Conservation (phyloP, 2,888 invertebrate genomes). For the Panopea generosa region DNA sequence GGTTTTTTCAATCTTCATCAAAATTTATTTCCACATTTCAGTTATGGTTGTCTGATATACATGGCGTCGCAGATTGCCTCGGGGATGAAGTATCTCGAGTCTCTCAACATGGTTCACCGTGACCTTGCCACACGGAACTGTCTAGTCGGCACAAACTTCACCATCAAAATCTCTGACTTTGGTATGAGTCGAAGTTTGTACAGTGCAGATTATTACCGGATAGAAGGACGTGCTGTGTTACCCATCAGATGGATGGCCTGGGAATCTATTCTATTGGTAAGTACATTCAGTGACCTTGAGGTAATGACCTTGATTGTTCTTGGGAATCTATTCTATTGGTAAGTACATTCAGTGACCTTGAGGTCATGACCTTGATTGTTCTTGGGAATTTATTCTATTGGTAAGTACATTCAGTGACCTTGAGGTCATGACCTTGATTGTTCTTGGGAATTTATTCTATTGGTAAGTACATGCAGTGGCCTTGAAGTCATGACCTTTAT, state of each 20-base stretch:
- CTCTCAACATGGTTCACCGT: constrained; percentile 95
- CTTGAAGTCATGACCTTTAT: too few species aligned
- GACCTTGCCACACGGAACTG: constrained; percentile 95
- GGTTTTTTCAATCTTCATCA: too few species aligned
- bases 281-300: constrained; percentile 18
- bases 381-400: constrained; percentile 92
- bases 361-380: too few species aligned
- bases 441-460: background rate
- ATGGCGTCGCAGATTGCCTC: constrained; percentile 94
- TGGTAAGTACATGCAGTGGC: constrained; percentile 58
- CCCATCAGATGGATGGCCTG: constrained; percentile 96
- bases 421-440: too few species aligned
- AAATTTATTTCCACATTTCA: constrained; percentile 87
- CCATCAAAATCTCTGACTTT: constrained; percentile 86
- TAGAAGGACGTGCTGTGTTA: constrained; percentile 91
- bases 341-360: constrained; percentile 36
- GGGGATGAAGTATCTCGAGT: constrained; percentile 95
- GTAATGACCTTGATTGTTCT: constrained; percentile 78
- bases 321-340: constrained; percentile 92
- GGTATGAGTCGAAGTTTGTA: constrained; percentile 84
- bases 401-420: too few species aligned
- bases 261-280: constrained; percentile 90
- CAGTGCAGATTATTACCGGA: constrained; percentile 92
- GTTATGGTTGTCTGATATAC: constrained; percentile 93
- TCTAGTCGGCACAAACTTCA: constrained; percentile 92